Percentiles rank a stretch among this genome's conserved stretches.
Evolutionary conservation across 2,888 invertebrate species (phyloP).

Genomic region (Drosophila greeni): DNA sequence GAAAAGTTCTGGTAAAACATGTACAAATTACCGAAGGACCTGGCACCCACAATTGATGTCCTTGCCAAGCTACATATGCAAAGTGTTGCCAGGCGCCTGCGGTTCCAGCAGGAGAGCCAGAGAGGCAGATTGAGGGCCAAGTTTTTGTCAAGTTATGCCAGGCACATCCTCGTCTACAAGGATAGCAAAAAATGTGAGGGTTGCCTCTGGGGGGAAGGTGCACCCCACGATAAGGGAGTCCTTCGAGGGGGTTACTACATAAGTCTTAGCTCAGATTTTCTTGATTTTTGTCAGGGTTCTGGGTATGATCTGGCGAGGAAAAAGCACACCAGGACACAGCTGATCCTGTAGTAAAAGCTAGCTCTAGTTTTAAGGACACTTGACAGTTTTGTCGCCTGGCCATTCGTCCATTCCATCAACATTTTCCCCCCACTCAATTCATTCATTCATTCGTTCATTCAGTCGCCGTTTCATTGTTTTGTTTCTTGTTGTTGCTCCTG

Average conservation of each 20-base stretch:
- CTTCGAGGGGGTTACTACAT: neutral
- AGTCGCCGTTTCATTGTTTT: conserved; percentile 45
- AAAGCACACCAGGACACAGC: no score
- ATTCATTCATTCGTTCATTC: conserved; percentile 29
- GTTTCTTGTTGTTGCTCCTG: conserved; percentile 12
- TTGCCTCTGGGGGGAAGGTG: neutral
- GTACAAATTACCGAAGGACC: neutral
- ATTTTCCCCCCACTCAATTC: conserved; percentile 4
- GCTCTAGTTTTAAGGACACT: neutral
- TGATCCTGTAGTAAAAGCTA: neutral
- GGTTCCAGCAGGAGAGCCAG: conserved; percentile 12
- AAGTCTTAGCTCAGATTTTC: neutral
- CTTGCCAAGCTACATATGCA: conserved; percentile 11
- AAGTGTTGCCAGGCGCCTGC: conserved; percentile 5
- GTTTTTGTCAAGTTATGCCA: conserved; percentile 43
- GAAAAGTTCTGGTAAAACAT: conserved; percentile 1
- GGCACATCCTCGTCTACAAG: conserved; percentile 10
- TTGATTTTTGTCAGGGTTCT: neutral
- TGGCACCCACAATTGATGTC: conserved; percentile 18
- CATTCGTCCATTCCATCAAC: conserved; percentile 2
- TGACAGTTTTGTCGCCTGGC: conserved; percentile 49
- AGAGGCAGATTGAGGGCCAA: conserved; percentile 16
- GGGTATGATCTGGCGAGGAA: neutral
- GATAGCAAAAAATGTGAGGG: neutral
- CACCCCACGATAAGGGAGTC: neutral